Conservation (phyloP, 2,888 invertebrate species). For the Lasioglossum calceatum region DNA sequence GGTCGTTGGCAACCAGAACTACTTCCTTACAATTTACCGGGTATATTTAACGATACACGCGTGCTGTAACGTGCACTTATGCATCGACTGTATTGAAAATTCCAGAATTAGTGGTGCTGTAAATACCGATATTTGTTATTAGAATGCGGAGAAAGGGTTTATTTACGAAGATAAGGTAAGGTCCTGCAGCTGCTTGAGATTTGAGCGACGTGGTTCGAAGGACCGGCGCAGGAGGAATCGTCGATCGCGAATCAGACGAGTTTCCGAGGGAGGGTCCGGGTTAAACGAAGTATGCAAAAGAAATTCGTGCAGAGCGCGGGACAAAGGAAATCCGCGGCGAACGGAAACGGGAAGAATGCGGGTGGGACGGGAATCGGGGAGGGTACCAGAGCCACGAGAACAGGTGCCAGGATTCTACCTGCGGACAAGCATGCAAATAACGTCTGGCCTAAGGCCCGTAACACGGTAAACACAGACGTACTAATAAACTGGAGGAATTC, state of each 20-base stretch:
- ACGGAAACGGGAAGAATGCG: conserved; percentile 74
- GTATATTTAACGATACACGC: background rate
- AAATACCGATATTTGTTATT: background rate
- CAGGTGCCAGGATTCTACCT: conserved; percentile 58
- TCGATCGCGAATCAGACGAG: conserved; percentile 25
- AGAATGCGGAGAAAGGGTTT: background rate
- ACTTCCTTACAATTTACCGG: background rate
- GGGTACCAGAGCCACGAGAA: conserved; percentile 62
- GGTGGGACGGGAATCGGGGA: conserved; percentile 71
- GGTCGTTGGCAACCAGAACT: background rate
- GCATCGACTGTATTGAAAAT: too few species aligned
- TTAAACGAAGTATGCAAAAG: conserved; percentile 62
- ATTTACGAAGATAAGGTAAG: background rate
- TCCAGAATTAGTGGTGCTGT: background rate
- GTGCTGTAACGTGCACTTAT: background rate
- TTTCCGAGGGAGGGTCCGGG: conserved; percentile 33
- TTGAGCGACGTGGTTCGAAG: background rate
- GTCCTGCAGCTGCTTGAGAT: background rate
- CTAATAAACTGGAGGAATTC: conserved; percentile 51
- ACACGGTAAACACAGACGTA: conserved; percentile 47
- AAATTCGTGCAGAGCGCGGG: conserved; percentile 54
- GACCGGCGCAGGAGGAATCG: conserved; percentile 26
- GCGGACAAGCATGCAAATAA: conserved; percentile 15
- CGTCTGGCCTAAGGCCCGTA: conserved; percentile 14
- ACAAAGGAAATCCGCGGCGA: conserved; percentile 63